Base-by-base conservation (phyloP, 1,140 invertebrate genomes). In the Nebria ingens region DNA sequence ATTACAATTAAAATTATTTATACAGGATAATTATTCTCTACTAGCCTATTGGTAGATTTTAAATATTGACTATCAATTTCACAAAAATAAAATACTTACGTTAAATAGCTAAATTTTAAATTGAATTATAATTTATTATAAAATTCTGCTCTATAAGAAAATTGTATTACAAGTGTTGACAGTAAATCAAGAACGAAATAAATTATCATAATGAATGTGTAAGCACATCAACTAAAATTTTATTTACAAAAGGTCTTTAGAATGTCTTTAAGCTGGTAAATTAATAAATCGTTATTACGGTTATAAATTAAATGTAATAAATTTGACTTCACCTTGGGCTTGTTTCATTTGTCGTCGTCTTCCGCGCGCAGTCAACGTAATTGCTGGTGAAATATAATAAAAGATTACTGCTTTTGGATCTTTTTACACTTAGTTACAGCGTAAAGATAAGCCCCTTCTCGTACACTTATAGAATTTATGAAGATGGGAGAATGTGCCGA, bases 361-460 rank as follows among this genome's bases (percentile, higher is more conserved):
- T n/a, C n/a, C n/a, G n/a, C n/a, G n/a, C n/a, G 25, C 9, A 45
- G 40, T 45, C 40, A 45, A 45, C 9, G 9, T 45, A 45, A 45
- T 45, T 45, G 40, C 9, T 45, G 40, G 40, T 45, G 40, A 45
- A 45, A 45, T 45, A 45, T 45, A 45, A 45, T 45, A 45, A 45
- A 45, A 45, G 40, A 45, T 45, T 12, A 45, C 40, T 45, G 40
- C 9, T 17, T 9, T 45, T 45, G 17, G 40, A 45, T 45, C 40
- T 17, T 17, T 45, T 45, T 45, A 45, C 40, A 45, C 40, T 45
- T 45, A 45, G 40, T 45, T 45, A 45, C 9, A 9, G 9, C 40
- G 40, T 45, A 11, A 45, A 45, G 40, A 45, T 45, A 45, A 45
- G 40, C 17, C 40, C 40, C 40, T 17, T 45, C 17, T 45, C 9